Evolutionary conservation across 2,888 invertebrate species (phyloP).

Genomic region (Caenorhabditis sp.): DNA sequence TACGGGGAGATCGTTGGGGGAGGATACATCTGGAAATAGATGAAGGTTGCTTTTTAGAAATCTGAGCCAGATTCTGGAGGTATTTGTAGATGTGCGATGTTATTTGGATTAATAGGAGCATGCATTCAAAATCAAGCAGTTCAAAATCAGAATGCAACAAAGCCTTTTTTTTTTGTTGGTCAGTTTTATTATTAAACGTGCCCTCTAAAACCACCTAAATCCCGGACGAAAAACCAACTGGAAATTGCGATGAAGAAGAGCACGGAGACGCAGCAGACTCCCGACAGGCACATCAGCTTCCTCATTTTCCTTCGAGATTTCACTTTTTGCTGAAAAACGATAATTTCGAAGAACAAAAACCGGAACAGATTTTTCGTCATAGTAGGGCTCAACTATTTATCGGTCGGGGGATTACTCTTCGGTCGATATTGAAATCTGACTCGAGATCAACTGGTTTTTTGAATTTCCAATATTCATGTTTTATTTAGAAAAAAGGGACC

Average conservation of each 20-base stretch:
- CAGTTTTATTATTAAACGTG: constrained; percentile 30
- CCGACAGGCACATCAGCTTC: constrained; percentile 36
- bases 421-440: not conserved
- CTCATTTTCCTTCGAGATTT: constrained; percentile 61
- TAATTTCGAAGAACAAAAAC: not conserved
- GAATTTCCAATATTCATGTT: no score
- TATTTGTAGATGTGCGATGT: not conserved
- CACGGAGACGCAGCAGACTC: constrained; percentile 30
- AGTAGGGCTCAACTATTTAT: not conserved
- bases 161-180: not conserved
- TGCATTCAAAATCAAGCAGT: not conserved
- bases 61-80: not conserved
- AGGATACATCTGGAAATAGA: constrained; percentile 39
- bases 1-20: constrained; percentile 43
- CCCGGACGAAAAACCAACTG: constrained; percentile 59
- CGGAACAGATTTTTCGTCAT: not conserved
- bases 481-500: not conserved
- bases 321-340: constrained; percentile 42
- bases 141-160: no score
- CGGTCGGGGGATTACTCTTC: not conserved
- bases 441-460: constrained; percentile 8
- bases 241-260: constrained; percentile 57
- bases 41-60: not conserved
- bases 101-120: constrained; percentile 10
- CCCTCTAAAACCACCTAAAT: constrained; percentile 57